These are phyloP conservation scores for Thelaira solivaga DNA, from an alignment of 2,888 invertebrate genomes.

Conservation along the genomic window DNA sequence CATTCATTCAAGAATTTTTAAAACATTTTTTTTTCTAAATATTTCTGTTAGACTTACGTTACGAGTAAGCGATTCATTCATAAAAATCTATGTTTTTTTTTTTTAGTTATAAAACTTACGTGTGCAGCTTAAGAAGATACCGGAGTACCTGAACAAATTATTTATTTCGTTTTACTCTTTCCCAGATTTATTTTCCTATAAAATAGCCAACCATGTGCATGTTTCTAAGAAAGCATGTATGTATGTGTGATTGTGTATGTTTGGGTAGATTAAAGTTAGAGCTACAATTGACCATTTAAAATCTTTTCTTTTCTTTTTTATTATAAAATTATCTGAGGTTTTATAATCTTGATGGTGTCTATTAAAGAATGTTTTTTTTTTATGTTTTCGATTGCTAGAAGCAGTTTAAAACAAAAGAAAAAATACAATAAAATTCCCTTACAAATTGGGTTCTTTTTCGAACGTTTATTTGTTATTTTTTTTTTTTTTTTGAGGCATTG, in stretches of 20 bases:
- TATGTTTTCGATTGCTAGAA: conserved; percentile 7
- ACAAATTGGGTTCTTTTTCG: conserved; percentile 36
- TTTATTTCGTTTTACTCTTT: conserved; percentile 28
- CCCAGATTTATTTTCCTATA: conserved; percentile 3
- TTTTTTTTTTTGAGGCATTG: conserved; percentile 20
- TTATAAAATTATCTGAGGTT: conserved; percentile 25
- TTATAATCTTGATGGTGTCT: conserved; percentile 26
- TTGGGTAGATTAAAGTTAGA: conserved; percentile 5
- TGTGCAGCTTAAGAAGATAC: background rate
- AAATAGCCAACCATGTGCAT: background rate
- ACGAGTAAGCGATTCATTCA: conserved; percentile 46
- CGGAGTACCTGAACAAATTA: conserved; percentile 52
- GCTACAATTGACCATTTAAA: conserved; percentile 21
- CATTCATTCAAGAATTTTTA: conserved; percentile 30
- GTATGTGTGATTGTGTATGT: background rate
- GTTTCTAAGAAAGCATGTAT: background rate
- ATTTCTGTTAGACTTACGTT: background rate
- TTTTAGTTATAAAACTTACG: conserved; percentile 1
- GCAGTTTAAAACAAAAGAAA: conserved; percentile 43
- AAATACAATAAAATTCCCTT: conserved; percentile 48
- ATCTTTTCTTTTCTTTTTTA: background rate
- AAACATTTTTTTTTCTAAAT: background rate
- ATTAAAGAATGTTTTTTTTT: conserved; percentile 19
- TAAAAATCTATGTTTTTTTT: conserved; percentile 35
- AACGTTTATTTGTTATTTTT: too few species aligned